Conservation (phyloP, 2,888 invertebrate species). For the Pecten maximus region DNA sequence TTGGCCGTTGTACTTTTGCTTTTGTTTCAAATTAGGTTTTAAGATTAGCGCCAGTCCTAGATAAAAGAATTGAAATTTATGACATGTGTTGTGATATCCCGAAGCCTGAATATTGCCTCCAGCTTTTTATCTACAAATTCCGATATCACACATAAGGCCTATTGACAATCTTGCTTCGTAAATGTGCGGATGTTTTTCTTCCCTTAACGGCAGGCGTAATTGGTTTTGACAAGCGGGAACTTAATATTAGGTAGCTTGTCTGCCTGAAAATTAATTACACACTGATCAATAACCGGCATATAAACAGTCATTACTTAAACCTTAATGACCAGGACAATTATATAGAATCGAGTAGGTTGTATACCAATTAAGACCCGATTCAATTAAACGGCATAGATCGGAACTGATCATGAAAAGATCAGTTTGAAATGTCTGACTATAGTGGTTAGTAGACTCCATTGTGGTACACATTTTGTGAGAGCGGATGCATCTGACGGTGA, state of each 20-base stretch:
- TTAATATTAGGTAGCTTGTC: constrained; percentile 27
- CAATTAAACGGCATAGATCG: constrained; percentile 9
- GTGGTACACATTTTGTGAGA: neutral
- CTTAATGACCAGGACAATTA: neutral
- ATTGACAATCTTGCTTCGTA: constrained; percentile 5
- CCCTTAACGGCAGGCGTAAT: constrained; percentile 27
- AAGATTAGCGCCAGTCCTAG: constrained; percentile 23
- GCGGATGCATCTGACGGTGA: neutral
- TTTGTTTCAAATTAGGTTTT: constrained; percentile 33
- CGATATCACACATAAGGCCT: constrained; percentile 30
- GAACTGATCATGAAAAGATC: constrained; percentile 3
- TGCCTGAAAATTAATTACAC: constrained; percentile 28
- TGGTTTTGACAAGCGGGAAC: constrained; percentile 33
- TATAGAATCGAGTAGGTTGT: constrained; percentile 5
- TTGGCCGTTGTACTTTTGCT: neutral
- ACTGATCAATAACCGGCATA: neutral
- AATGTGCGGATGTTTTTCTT: constrained; percentile 33
- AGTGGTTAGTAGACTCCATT: neutral
- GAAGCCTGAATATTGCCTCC: neutral
- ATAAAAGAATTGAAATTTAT: constrained; percentile 33
- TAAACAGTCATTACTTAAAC: constrained; percentile 22
- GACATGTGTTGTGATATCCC: constrained; percentile 19
- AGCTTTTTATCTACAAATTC: constrained; percentile 24
- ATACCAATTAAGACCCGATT: constrained; percentile 14
- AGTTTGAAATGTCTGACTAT: neutral